Base-by-base conservation (phyloP, 2,113 vertebrate genomes). In the Prochilodus magdalenae region DNA sequence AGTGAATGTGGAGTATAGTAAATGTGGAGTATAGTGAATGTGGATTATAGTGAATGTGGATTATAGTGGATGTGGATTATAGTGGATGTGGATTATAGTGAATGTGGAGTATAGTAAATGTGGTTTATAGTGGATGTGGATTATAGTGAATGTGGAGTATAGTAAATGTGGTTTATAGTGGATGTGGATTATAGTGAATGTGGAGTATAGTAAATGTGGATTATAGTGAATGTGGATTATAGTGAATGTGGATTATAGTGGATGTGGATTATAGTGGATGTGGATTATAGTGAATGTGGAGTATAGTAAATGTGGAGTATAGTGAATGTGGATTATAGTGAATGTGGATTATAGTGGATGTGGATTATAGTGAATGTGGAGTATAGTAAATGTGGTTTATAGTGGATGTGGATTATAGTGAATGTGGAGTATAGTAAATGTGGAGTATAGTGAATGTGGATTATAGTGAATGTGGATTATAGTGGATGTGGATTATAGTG, bases 151-250 rank as follows among this genome's bases (percentile, higher is more conserved):
- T 33, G 53, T 18, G 20, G 14, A 51, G 49, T 16, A 7, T 51
- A n/a, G n/a, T n/a, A n/a, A 36, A 30, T 29, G 36, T 27, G 18
- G 27, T n/a, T n/a, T n/a, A n/a, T n/a, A n/a, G 63, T 67, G 60
- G n/a, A 77, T 15, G 20, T 77, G 75, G 10, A 77, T 44, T 77
- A 33, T 30, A 67, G 4, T 26, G 7, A 40, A 13, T 70, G 63
- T 57, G 20, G 7, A 57, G 16, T 0, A 11, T 12, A 18, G 24
- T 20, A 20, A 20, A 76, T 44, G 57, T 27, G 5, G 8, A 44
- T 63, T 22, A 99, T 98, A 96, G 99, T 99, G 71, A 99, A 90
- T 0, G 95, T 96, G 80, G 20, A 67, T 15, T 69, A 36, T 1
- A 18, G 16, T 69, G 66, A 36, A 33, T 69, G 66, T 69, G 30